phyloP scores from a whole-genome alignment of 2,888 invertebrate genomes.

The Lamellibrachia satsuma region DNA sequence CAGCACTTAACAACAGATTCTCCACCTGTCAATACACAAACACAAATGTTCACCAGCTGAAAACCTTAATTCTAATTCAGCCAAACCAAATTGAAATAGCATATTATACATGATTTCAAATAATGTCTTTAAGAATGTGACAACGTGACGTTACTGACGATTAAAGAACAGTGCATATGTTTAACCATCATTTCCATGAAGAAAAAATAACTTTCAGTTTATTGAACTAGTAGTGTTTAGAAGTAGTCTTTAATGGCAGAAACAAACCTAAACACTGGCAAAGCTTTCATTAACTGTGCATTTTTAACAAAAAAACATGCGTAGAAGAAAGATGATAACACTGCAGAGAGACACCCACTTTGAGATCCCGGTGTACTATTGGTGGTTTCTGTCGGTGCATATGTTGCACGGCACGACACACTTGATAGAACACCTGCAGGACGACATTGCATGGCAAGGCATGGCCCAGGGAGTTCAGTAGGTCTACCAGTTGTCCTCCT shows the following conservation, averaged over 20 bases:
- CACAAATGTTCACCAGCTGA: conserved; percentile 82
- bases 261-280: not conserved
- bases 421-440: conserved; percentile 89
- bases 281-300: not conserved
- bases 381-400: conserved; percentile 91
- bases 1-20: conserved; percentile 87
- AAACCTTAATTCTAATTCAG: not conserved
- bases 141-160: too few species aligned
- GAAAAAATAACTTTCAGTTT: too few species aligned
- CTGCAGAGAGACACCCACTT: conserved; percentile 69
- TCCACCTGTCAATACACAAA: conserved; percentile 73
- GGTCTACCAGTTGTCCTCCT: conserved; percentile 64
- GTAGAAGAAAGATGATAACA: not conserved
- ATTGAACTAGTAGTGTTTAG: not conserved
- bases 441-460: conserved; percentile 64
- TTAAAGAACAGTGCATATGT: too few species aligned
- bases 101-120: not conserved
- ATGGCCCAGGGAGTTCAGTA: conserved; percentile 51
- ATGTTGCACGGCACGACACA: conserved; percentile 87
- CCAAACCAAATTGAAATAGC: not conserved
- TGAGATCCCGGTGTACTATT: conserved; percentile 94
- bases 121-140: not conserved
- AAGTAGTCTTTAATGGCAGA: not conserved
- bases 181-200: too few species aligned
- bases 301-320: not conserved